Percentiles rank a stretch among this genome's conserved stretches.
Evolutionary conservation across 2,888 invertebrate species (phyloP).

Genomic region (Junonia oenone): DNA sequence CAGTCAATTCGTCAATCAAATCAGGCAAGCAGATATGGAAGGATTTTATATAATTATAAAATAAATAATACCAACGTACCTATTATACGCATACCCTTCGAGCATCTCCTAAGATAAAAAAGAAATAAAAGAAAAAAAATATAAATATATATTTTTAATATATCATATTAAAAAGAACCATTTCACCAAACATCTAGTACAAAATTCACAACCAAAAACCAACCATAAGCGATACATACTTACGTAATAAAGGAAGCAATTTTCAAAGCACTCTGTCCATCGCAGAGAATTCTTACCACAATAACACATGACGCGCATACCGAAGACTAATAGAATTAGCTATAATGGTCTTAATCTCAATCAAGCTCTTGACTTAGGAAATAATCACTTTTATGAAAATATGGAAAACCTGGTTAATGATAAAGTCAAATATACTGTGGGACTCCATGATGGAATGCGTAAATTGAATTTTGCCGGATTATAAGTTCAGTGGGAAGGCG

Average conservation of each 20-base stretch:
- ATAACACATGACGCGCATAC: conserved; percentile 10
- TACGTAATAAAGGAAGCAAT: not conserved
- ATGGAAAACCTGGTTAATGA: conserved; percentile 32
- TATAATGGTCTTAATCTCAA: conserved; percentile 53
- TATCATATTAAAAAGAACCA: too few species aligned
- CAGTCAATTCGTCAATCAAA: too few species aligned
- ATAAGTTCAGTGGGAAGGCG: conserved; percentile 31
- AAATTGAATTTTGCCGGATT: conserved; percentile 44
- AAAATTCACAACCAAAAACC: too few species aligned
- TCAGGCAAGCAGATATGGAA: too few species aligned
- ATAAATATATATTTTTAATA: too few species aligned
- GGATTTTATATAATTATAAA: too few species aligned
- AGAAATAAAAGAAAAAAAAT: too few species aligned
- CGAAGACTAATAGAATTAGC: conserved; percentile 45
- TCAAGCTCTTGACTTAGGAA: conserved; percentile 37
- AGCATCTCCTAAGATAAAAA: too few species aligned
- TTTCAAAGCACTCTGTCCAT: not conserved
- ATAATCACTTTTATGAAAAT: conserved; percentile 35
- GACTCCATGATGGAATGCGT: conserved; percentile 28
- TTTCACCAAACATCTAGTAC: too few species aligned
- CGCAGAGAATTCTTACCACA: conserved; percentile 1
- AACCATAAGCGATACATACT: too few species aligned
- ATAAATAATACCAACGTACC: too few species aligned
- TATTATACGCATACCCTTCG: too few species aligned
- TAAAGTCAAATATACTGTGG: conserved; percentile 32